These are phyloP conservation scores for Troides aeacus DNA, from an alignment of 2,888 invertebrate genomes.

Conservation along the genomic window DNA sequence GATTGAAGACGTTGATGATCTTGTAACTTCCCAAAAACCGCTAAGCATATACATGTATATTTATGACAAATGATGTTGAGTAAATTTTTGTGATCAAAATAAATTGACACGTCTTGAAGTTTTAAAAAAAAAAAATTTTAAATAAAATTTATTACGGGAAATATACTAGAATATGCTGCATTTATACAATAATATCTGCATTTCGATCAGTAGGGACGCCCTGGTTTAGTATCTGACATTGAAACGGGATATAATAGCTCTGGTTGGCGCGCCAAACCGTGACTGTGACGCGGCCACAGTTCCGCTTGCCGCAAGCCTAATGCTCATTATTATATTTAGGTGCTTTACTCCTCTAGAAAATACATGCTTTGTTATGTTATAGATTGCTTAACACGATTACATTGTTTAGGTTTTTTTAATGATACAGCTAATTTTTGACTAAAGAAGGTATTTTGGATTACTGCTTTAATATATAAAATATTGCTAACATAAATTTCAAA, in stretches of 20 bases:
- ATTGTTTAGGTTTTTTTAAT: neutral
- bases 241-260: slow-evolving; percentile 64
- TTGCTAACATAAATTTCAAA: too few relatives aligned
- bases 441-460: too few relatives aligned
- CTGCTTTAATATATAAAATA: too few relatives aligned
- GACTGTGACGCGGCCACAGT: slow-evolving; percentile 45
- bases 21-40: too few relatives aligned
- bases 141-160: neutral
- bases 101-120: too few relatives aligned
- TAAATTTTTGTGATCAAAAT: too few relatives aligned
- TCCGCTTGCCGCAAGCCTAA: slow-evolving; percentile 27
- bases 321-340: slow-evolving; percentile 24
- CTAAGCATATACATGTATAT: too few relatives aligned
- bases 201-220: slow-evolving; percentile 31
- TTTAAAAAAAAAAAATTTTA: neutral
- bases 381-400: neutral
- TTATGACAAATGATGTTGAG: too few relatives aligned
- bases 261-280: slow-evolving; percentile 50
- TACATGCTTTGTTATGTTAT: slow-evolving; percentile 4
- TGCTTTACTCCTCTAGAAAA: slow-evolving; percentile 20
- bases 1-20: too few relatives aligned
- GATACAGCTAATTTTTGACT: neutral
- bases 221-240: slow-evolving; percentile 44
- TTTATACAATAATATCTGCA: slow-evolving; percentile 9
- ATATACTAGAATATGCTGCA: neutral